phyloP scores from a whole-genome alignment of 2,797 vertebrate genomes.

The Pseudomugil gertrudae region DNA sequence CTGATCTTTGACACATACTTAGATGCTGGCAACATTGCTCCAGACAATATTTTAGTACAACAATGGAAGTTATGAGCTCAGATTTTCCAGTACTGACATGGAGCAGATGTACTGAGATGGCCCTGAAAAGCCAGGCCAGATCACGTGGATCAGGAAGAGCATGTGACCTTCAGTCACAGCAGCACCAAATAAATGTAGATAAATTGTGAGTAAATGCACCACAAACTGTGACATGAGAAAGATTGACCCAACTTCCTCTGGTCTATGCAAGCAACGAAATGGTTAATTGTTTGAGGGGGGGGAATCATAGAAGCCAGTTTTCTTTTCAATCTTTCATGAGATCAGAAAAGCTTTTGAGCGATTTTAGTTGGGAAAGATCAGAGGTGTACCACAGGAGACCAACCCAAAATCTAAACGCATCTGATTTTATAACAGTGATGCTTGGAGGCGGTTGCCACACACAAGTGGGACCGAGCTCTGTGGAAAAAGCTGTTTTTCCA shows the following conservation, averaged over 20 bases:
- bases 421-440: constrained; percentile 33
- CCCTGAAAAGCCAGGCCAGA: constrained; percentile 29
- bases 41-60: constrained; percentile 24
- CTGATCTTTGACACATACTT: too few species aligned
- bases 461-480: not conserved
- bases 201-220: constrained; percentile 8
- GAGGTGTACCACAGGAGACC: constrained; percentile 7
- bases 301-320: not conserved
- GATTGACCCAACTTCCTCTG: constrained; percentile 3
- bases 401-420: constrained; percentile 35
- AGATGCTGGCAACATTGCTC: not conserved
- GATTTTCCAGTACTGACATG: constrained; percentile 38
- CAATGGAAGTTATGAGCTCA: constrained; percentile 33
- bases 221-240: constrained; percentile 1
- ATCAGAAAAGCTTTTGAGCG: constrained; percentile 3
- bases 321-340: not conserved
- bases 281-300: not conserved
- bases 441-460: constrained; percentile 12
- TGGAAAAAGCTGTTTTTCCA: not conserved
- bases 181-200: constrained; percentile 28
- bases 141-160: constrained; percentile 32
- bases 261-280: not conserved
- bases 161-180: constrained; percentile 31
- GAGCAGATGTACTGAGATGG: constrained; percentile 57
- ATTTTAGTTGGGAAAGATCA: not conserved